Conservation (phyloP, 1,140 invertebrate genomes). For the Limonius californicus region DNA sequence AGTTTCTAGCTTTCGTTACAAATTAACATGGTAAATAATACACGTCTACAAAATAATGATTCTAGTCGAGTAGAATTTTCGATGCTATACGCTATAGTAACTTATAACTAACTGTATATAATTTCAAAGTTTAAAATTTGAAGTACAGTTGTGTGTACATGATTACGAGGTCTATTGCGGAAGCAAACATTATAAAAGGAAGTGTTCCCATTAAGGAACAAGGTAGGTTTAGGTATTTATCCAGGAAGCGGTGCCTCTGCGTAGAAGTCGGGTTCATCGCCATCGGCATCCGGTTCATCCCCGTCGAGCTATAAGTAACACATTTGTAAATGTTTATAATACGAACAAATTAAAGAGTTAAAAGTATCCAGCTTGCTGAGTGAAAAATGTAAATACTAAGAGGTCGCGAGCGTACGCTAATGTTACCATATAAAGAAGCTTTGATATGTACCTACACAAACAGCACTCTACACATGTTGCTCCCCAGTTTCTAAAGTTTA, state of each 20-base stretch:
- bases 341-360: slow-evolving; percentile 13
- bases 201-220: slow-evolving; percentile 20
- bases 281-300: slow-evolving; percentile 67
- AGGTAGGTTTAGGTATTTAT: slow-evolving; percentile 44
- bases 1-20: no score
- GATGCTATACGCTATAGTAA: neutral
- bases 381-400: neutral
- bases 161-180: neutral
- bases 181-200: neutral
- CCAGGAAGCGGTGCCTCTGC: slow-evolving; percentile 77
- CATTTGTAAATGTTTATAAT: slow-evolving; percentile 10
- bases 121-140: neutral
- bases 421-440: no score
- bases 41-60: neutral
- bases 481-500: no score
- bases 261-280: slow-evolving; percentile 89
- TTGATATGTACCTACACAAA: no score
- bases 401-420: no score
- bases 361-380: neutral
- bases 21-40: no score
- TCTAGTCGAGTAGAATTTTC: neutral
- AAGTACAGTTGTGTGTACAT: neutral
- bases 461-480: no score
- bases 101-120: neutral
- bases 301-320: slow-evolving; percentile 66